These are phyloP conservation scores for Pterocles gutturalis DNA, from an alignment of 2,113 vertebrate species.

Conservation along the genomic window DNA sequence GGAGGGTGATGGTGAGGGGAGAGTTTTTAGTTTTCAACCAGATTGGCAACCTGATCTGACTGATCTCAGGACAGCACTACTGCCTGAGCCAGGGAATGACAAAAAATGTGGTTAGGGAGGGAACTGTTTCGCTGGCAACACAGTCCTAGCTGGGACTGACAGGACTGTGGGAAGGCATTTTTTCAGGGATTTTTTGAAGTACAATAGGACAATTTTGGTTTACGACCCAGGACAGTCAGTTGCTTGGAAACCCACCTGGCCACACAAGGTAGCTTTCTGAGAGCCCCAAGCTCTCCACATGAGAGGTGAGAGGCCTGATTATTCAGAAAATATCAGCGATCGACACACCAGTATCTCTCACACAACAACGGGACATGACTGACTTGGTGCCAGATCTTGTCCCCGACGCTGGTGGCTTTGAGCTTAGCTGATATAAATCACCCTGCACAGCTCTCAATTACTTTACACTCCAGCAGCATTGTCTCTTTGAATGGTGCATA, in stretches of 20 bases:
- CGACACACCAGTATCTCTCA: rapidly evolving
- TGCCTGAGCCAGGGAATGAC: neutral
- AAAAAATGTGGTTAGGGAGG: neutral
- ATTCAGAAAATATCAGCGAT: neutral
- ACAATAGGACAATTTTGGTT: neutral
- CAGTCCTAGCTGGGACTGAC: neutral
- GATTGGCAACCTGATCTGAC: neutral
- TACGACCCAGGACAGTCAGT: neutral
- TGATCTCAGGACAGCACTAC: neutral
- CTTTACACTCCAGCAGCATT: neutral
- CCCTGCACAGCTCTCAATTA: neutral
- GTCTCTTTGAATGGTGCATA: neutral
- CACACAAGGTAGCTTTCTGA: neutral
- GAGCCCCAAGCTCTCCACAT: neutral
- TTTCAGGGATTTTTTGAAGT: neutral
- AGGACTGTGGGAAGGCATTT: neutral
- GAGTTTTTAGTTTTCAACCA: neutral
- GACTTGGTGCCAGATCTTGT: neutral
- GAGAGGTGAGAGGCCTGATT: neutral
- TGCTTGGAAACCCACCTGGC: neutral
- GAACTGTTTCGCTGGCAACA: neutral
- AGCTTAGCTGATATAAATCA: neutral
- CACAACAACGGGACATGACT: neutral
- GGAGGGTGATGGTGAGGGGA: too few species aligned
- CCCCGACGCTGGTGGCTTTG: neutral